These are phyloP conservation scores for Julus scanicus DNA, from an alignment of 2,888 invertebrate species.

Conservation along the genomic window DNA sequence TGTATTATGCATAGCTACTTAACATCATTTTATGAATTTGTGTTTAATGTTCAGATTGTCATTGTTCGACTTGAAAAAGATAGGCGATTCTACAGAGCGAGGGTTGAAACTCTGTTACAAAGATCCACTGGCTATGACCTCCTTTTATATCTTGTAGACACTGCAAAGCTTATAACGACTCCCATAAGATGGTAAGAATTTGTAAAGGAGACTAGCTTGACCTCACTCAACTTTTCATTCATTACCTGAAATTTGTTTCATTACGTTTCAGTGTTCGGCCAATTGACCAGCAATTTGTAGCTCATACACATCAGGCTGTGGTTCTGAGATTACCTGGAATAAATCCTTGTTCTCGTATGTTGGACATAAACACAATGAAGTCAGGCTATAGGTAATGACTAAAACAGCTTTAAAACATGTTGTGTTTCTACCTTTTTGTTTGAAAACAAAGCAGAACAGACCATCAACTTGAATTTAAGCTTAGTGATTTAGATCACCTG, in stretches of 20 bases:
- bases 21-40: background rate
- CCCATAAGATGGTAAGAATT: background rate
- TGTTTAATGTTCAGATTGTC: background rate
- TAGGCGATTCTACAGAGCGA: slow-evolving; percentile 23
- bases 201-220: background rate
- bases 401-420: too few relatives aligned
- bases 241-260: background rate
- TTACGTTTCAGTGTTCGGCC: background rate
- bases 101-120: background rate
- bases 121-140: background rate
- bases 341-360: background rate
- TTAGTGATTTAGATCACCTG: background rate
- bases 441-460: background rate
- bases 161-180: background rate
- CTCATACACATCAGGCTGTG: background rate
- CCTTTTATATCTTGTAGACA: slow-evolving; percentile 18
- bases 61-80: slow-evolving; percentile 38
- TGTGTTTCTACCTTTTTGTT: too few relatives aligned
- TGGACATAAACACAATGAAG: background rate
- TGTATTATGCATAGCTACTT: background rate
- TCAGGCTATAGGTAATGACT: background rate
- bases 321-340: background rate
- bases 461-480: background rate
- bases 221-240: background rate
- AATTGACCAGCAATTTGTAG: background rate